These are phyloP conservation scores for Coelopa frigida DNA, from an alignment of 1,140 invertebrate species.

Conservation along the genomic window DNA sequence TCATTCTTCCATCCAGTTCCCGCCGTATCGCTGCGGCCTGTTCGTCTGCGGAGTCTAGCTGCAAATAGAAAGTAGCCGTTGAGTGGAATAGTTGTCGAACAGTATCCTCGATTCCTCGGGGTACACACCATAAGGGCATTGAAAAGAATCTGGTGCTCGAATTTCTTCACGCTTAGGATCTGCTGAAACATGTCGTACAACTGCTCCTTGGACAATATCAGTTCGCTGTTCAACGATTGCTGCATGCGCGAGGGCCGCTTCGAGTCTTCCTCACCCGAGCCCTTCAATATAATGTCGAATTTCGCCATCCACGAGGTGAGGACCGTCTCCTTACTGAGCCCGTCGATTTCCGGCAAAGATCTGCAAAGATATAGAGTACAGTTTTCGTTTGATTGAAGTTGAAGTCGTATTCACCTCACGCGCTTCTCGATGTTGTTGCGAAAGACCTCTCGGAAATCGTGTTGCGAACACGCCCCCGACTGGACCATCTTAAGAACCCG, in stretches of 20 bases:
- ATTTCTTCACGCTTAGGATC: constrained; percentile 97
- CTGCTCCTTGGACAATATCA: constrained; percentile 92
- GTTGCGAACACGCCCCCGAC: constrained; percentile 92
- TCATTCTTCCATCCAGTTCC: constrained; percentile 95
- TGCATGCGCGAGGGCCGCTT: constrained; percentile 80
- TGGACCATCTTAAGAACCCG: constrained; percentile 91
- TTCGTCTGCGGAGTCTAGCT: constrained; percentile 98
- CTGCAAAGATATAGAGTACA: constrained; percentile 47
- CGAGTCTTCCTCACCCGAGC: constrained; percentile 74
- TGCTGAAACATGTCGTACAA: constrained; percentile 99
- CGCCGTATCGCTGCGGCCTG: constrained; percentile 98
- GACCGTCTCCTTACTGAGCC: constrained; percentile 97
- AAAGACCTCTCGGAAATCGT: constrained; percentile 98
- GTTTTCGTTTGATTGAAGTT: not conserved
- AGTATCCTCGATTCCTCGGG: not conserved
- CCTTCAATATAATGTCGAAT: constrained; percentile 98
- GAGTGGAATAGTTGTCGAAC: not conserved
- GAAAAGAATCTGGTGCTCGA: constrained; percentile 98
- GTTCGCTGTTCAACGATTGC: constrained; percentile 82
- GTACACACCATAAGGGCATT: constrained; percentile 89
- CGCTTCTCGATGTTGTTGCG: constrained; percentile 95
- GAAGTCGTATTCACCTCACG: constrained; percentile 58
- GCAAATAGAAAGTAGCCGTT: constrained; percentile 16
- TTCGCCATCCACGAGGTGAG: constrained; percentile 99
- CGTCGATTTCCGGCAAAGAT: constrained; percentile 97